Conservation (phyloP, 1,140 invertebrate species). For the Zaprionus vittiger region DNA sequence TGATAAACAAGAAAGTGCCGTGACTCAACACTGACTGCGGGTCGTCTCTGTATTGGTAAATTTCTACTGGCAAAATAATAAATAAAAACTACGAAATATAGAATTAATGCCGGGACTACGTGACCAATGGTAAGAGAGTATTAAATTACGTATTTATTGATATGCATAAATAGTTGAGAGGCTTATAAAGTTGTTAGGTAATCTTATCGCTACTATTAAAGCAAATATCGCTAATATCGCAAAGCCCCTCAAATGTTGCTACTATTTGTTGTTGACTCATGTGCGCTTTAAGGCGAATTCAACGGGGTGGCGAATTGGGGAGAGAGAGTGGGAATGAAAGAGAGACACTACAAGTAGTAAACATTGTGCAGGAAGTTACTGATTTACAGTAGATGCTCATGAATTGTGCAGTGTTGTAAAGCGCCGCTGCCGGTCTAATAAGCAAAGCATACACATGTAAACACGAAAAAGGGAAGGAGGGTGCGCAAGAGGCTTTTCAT, state of each 20-base stretch:
- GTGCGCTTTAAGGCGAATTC: not conserved
- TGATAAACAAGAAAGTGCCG: conserved; percentile 11
- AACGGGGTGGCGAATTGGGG: not conserved
- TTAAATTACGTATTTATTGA: conserved; percentile 32
- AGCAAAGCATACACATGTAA: conserved; percentile 24
- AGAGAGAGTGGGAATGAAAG: not conserved
- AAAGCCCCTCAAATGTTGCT: conserved; percentile 21
- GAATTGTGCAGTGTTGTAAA: conserved; percentile 38
- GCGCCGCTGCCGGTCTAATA: conserved; percentile 30
- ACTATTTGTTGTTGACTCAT: conserved; percentile 45
- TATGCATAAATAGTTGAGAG: conserved; percentile 35
- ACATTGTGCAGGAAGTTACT: not conserved
- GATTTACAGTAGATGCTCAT: not conserved
- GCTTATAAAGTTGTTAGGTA: conserved; percentile 31
- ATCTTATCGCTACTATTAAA: conserved; percentile 50
- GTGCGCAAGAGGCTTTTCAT: conserved; percentile 9
- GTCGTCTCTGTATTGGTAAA: too few relatives aligned
- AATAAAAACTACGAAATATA: not conserved
- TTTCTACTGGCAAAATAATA: not conserved
- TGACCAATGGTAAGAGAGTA: conserved; percentile 58
- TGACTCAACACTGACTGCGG: conserved; percentile 26
- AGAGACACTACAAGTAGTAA: not conserved
- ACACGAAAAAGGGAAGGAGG: not conserved
- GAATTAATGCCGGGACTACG: conserved; percentile 42
- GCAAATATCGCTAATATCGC: conserved; percentile 21